A percentile compares a stretch with the other conserved stretches of the same genome.
These are phyloP conservation scores for Petrosia ficiformis DNA, from an alignment of 37 sponge, comb jelly and placozoan species.

Conservation along the genomic window DNA sequence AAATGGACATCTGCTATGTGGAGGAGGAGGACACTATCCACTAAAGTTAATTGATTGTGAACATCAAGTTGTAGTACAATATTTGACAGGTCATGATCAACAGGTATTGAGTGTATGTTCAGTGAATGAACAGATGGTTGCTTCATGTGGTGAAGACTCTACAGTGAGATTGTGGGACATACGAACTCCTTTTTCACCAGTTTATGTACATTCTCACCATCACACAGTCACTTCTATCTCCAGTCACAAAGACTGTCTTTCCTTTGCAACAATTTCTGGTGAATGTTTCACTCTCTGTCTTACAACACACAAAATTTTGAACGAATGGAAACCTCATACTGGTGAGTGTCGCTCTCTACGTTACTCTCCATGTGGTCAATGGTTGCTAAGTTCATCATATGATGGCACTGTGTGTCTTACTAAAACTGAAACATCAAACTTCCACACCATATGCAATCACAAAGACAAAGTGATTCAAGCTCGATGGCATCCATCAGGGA, in stretches of 20 bases:
- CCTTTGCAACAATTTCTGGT: slow-evolving; percentile 47
- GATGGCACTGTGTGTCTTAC: slow-evolving; percentile 59
- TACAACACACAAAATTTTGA: background rate
- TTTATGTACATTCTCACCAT: slow-evolving; percentile 4
- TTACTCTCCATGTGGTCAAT: slow-evolving; percentile 43
- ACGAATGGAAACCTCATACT: slow-evolving; percentile 24
- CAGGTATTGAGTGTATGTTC: slow-evolving; percentile 57
- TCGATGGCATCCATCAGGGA: slow-evolving; percentile 70
- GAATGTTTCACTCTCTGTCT: slow-evolving; percentile 37
- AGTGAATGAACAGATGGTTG: slow-evolving; percentile 10
- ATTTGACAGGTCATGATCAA: slow-evolving; percentile 48
- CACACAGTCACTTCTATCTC: slow-evolving; percentile 30
- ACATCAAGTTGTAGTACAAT: slow-evolving; percentile 11
- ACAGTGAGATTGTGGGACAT: slow-evolving; percentile 73
- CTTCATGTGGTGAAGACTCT: slow-evolving; percentile 68
- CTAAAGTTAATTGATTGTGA: slow-evolving; percentile 51
- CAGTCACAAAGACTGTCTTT: background rate
- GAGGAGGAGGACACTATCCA: slow-evolving; percentile 57
- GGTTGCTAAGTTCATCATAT: slow-evolving; percentile 80
- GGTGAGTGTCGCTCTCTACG: slow-evolving; percentile 68
- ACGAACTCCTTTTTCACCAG: background rate
- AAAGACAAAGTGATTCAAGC: slow-evolving; percentile 83
- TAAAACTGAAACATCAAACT: slow-evolving; percentile 10
- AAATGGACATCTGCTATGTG: slow-evolving; percentile 58
- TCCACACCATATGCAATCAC: slow-evolving; percentile 44